phyloP scores from a whole-genome alignment of 1,140 invertebrate genomes.

The Gonioctena quinquepunctata region DNA sequence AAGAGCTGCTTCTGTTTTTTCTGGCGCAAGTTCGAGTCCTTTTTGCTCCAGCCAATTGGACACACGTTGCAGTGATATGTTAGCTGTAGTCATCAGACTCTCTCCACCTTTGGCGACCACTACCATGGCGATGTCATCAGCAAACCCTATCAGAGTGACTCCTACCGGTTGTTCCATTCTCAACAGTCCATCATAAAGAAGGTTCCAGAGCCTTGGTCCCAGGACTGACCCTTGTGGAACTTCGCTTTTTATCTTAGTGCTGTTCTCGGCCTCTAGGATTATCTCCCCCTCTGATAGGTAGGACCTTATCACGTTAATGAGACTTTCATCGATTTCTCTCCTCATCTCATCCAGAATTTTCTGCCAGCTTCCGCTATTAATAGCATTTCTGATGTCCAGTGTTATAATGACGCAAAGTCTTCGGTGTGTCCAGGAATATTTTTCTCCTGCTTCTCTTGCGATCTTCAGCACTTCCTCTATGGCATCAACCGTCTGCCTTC shows the following conservation, averaged over 20 bases:
- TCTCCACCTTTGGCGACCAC: no score
- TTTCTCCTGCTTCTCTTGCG: neutral
- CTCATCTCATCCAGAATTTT: neutral
- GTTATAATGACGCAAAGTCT: conserved; percentile 17
- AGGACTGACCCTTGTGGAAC: conserved; percentile 47
- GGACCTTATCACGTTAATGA: conserved; percentile 18
- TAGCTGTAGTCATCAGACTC: conserved; percentile 17
- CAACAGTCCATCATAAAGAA: conserved; percentile 44
- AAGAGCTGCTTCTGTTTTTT: no score
- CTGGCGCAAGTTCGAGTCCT: no score
- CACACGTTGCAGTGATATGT: no score
- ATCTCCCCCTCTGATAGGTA: conserved; percentile 25
- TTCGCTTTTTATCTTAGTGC: neutral
- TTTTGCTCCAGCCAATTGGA: no score
- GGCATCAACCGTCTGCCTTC: conserved; percentile 4
- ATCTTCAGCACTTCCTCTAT: neutral
- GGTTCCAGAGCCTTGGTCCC: conserved; percentile 48
- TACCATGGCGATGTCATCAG: no score
- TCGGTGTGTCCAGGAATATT: neutral
- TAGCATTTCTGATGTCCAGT: no score
- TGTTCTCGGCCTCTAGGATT: neutral
- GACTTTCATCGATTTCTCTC: no score
- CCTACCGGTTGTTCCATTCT: no score
- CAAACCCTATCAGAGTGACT: no score
- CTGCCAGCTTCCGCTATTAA: conserved; percentile 15